phyloP scores from a whole-genome alignment of 2,797 vertebrate species.

The Phataginus tricuspis region DNA sequence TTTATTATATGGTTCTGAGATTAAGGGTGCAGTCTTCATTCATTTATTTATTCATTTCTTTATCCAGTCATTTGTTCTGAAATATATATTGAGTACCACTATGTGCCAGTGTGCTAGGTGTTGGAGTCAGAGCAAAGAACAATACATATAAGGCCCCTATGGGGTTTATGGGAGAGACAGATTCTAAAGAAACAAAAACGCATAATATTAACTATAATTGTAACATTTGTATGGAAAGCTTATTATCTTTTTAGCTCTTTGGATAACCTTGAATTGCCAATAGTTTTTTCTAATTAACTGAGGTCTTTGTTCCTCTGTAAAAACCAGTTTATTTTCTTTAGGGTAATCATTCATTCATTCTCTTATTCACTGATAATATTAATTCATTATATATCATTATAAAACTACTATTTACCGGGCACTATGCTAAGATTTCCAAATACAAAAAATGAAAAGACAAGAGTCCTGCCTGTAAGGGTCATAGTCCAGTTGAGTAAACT shows the following conservation, averaged over 20 bases:
- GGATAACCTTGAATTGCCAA: neutral
- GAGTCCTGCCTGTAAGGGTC: neutral
- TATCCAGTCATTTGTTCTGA: slow-evolving; percentile 15
- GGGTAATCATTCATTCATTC: neutral
- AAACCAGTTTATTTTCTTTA: neutral
- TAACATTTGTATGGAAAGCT: neutral
- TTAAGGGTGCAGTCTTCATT: neutral
- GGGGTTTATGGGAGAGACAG: neutral
- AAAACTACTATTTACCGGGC: slow-evolving; percentile 21
- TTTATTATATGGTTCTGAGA: neutral
- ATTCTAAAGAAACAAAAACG: slow-evolving; percentile 42
- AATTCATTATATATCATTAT: neutral
- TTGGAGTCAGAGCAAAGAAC: slow-evolving; percentile 19
- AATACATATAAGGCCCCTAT: neutral
- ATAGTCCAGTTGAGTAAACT: neutral
- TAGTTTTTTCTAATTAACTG: neutral
- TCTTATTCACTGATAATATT: neutral
- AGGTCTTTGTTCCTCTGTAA: slow-evolving; percentile 27
- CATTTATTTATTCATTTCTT: neutral
- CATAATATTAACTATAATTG: slow-evolving; percentile 13
- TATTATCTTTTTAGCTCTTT: slow-evolving; percentile 43
- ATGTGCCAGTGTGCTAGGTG: neutral
- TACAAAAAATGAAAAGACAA: slow-evolving; percentile 11
- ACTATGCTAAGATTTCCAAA: slow-evolving; percentile 39
- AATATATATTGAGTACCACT: slow-evolving; percentile 27